A percentile compares a stretch with the other conserved stretches of the same genome.
Evolutionary conservation across 2,113 vertebrate genomes (phyloP).

Genomic region (Chiloscyllium plagiosum): DNA sequence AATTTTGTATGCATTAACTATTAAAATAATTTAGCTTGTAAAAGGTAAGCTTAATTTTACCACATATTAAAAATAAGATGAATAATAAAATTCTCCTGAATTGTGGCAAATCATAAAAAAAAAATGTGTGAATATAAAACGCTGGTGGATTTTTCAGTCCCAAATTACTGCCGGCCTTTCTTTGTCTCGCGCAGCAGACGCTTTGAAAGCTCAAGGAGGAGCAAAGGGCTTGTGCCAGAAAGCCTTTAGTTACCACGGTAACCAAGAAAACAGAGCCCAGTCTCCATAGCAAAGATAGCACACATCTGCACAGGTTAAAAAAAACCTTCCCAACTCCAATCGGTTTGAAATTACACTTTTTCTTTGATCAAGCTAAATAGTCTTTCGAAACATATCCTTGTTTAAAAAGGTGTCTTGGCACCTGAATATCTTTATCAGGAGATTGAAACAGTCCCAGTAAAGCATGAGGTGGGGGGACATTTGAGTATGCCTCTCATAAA

Average conservation of each 20-base stretch:
- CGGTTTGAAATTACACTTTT: conserved; percentile 63
- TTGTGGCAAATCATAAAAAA: background rate
- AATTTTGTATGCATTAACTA: background rate
- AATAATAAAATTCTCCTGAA: background rate
- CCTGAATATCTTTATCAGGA: background rate
- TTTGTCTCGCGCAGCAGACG: conserved; percentile 83
- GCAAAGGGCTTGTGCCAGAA: conserved; percentile 74
- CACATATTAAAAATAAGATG: background rate
- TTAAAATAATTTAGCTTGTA: background rate
- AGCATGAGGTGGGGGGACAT: background rate
- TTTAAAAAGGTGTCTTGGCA: background rate
- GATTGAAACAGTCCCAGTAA: background rate
- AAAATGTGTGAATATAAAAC: background rate
- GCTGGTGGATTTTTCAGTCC: conserved; percentile 43
- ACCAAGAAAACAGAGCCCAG: conserved; percentile 83
- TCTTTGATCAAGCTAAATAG: conserved; percentile 12
- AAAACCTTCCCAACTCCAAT: conserved; percentile 79
- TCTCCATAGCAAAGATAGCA: conserved; percentile 90
- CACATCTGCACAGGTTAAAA: conserved; percentile 74
- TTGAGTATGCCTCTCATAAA: background rate
- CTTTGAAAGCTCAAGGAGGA: conserved; percentile 90
- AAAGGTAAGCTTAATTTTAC: background rate
- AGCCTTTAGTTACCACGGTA: conserved; percentile 94
- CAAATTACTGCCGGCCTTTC: conserved; percentile 66
- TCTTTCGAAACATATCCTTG: background rate